Evolutionary conservation across 2,113 vertebrate genomes (phyloP), one percentile per base, ranked within the genome.

Genomic region (Vidua macroura): DNA sequence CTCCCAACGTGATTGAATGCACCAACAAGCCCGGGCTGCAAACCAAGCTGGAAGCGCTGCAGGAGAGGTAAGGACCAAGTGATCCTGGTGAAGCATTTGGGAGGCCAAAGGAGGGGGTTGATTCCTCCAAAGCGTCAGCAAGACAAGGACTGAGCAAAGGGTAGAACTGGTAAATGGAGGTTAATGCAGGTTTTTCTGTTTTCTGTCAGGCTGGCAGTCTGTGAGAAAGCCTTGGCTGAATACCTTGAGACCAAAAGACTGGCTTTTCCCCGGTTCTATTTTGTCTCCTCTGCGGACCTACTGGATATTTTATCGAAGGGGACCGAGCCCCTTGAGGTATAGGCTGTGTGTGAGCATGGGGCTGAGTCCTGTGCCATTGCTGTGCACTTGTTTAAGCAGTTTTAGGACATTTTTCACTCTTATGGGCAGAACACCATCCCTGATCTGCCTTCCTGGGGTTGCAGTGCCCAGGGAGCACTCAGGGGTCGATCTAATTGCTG

Each of bases 211-310:
- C 7, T 98, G 97, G 96, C 83, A 0, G 17, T 97, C 72, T 98
- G 98, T 3, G 98, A 98, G 49, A 98, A 98, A 87, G 98, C 98
- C 17, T 56, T 98, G 96, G 98, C 98, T 1, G 98, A 98, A 33
- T 98, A 98, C 53, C 53, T 98, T 0, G 98, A 98, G 96, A 98
- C 97, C 0, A 98, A 98, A 18, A 86, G 98, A 8, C 46, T 98
- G 93, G 95, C 98, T 23, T 98, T 98, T 73, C 98, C 98, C 3
- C 88, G 98, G 6, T 98, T 98, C 96, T 98, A 98, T 72, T 98
- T 98, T 2, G 93, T 98, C 13, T 98, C 98, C 43, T 97, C 98
- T 14, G 98, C 98, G 0, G 98, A 98, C 80, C 95, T 98, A 77
- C 95, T 98, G 37, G 98, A 98, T 81, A 98, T 98, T 51, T 96